Evolutionary conservation across 2,797 vertebrate species (phyloP), one percentile per base, ranked within the genome.

Genomic region (Galaxias olidus): DNA sequence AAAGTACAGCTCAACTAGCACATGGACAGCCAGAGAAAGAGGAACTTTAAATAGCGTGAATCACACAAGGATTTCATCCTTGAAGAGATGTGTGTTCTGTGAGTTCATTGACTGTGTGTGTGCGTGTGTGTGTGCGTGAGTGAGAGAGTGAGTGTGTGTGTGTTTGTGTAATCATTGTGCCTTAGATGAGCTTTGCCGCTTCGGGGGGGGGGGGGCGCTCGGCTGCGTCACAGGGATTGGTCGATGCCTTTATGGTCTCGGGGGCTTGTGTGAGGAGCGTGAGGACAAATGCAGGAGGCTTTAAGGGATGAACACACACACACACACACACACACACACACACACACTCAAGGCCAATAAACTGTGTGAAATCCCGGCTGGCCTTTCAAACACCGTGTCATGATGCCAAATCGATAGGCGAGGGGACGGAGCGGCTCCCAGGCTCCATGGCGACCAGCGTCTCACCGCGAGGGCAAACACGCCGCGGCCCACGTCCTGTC

Each of bases 341-440:
- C 53, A 55, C 20, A 41, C 53, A 55, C 30, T 6, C 30, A 42
- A 10, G 12, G 20, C 13, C 40, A 19, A 1, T 40, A 41, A 46
- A 8, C 10, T 46, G 44, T 19, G 51, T 18, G n/a, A 11, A 53
- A 53, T 20, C 51, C 51, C 51, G 20, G 6, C 18, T 12, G 12
- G 48, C 54, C 17, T 62, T 20, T 63, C 18, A 30, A 30, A 11
- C 51, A 18, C 9, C 40, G 55, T 58, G 61, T n/a, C 30, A 47
- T 69, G 51, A 73, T 40, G 14, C 53, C 15, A 17, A 63, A 79
- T 86, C 77, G 66, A 78, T 81, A 64, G 61, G 56, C 54, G 46
- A 62, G 44, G 76, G 78, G 61, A 57, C 51, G 57, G 48, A 58
- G 44, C 12, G 0, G 58, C 68, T 82, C 8, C 59, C 78, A 41